phyloP scores from a whole-genome alignment of 2,888 invertebrate species.

The Campopleginae sp. region DNA sequence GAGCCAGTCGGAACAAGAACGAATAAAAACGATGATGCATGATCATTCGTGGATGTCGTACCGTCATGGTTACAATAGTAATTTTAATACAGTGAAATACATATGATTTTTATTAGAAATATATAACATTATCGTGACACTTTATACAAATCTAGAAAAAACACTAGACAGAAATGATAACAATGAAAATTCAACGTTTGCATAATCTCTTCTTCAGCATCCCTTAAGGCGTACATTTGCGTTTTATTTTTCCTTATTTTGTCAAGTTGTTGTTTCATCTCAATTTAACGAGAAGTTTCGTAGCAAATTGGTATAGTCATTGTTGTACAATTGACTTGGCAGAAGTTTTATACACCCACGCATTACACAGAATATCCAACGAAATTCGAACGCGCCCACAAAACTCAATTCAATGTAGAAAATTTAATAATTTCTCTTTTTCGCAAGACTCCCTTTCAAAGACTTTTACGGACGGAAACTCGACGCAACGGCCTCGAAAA shows the following conservation, averaged over 20 bases:
- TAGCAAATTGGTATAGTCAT: slow-evolving; percentile 48
- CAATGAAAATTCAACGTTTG: slow-evolving; percentile 64
- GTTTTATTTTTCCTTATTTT: slow-evolving; percentile 33
- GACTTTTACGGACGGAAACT: not conserved
- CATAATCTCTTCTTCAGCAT: slow-evolving; percentile 64
- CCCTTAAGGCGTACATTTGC: slow-evolving; percentile 62
- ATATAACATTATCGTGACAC: slow-evolving; percentile 75
- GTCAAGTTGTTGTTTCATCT: slow-evolving; percentile 32
- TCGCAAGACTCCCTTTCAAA: not conserved
- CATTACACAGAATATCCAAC: not conserved
- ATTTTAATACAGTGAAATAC: slow-evolving; percentile 59
- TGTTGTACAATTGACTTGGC: slow-evolving; percentile 50
- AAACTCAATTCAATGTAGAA: not conserved
- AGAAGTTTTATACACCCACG: not conserved
- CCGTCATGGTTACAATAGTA: not conserved
- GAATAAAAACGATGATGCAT: no score
- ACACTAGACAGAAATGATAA: slow-evolving; percentile 71
- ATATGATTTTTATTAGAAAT: slow-evolving; percentile 77
- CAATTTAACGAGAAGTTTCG: slow-evolving; percentile 21
- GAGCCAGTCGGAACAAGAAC: slow-evolving; percentile 5
- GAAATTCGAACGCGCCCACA: not conserved
- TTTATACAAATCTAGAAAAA: slow-evolving; percentile 79
- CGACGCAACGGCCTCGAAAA: not conserved
- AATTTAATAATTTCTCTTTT: not conserved
- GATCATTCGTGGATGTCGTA: no score